Conservation (phyloP, 2,797 vertebrate species). For the Gallinago stenura region DNA sequence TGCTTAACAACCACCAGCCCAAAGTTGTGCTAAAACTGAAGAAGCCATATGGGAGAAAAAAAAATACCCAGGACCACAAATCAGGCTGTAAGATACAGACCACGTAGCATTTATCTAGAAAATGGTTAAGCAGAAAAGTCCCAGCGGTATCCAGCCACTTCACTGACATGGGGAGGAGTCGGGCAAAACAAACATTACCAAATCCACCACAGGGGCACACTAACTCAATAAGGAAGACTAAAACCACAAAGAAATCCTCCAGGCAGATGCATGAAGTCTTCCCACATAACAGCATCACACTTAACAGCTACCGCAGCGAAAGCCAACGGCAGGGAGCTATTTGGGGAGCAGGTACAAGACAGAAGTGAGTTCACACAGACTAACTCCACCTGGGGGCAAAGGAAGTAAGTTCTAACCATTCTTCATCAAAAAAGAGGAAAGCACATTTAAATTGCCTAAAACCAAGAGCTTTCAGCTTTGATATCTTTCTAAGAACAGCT, state of each 20-base stretch:
- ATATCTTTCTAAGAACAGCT: not conserved
- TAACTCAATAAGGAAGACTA: not conserved
- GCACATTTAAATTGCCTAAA: not conserved
- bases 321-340: not conserved
- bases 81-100: not conserved
- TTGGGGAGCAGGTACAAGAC: not conserved
- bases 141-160: not conserved
- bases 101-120: not conserved
- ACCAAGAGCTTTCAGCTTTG: not conserved
- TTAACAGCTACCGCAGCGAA: not conserved
- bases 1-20: not conserved
- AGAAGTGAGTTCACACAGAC: not conserved
- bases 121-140: not conserved
- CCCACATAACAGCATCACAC: not conserved
- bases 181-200: not conserved
- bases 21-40: not conserved
- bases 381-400: not conserved
- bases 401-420: not conserved
- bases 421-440: not conserved
- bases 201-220: not conserved
- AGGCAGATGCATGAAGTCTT: not conserved
- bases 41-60: fast-evolving
- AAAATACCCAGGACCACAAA: not conserved
- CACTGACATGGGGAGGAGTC: not conserved
- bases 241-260: not conserved